These are phyloP conservation scores for Drosophila quinaria DNA, from an alignment of 2,888 invertebrate species.

Conservation along the genomic window DNA sequence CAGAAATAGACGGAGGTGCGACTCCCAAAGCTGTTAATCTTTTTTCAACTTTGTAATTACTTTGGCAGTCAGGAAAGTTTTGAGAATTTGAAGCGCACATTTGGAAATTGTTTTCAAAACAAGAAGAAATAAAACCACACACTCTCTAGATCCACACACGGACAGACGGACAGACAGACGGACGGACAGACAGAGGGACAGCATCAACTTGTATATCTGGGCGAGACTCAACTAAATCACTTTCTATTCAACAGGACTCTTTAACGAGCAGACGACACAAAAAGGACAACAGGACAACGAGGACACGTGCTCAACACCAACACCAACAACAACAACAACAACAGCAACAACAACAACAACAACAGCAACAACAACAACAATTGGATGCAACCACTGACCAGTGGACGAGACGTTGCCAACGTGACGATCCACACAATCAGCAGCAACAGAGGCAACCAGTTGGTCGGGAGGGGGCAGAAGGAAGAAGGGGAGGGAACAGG, in stretches of 20 bases:
- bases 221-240: slow-evolving; percentile 71
- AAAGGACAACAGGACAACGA: slow-evolving; percentile 30
- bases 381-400: slow-evolving; percentile 26
- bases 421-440: slow-evolving; percentile 43
- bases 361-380: slow-evolving; percentile 25
- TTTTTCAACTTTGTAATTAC: slow-evolving; percentile 83
- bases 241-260: slow-evolving; percentile 73
- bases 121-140: slow-evolving; percentile 47
- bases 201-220: slow-evolving; percentile 32
- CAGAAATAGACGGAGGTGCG: slow-evolving; percentile 9
- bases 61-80: slow-evolving; percentile 77
- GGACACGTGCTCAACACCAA: slow-evolving; percentile 47
- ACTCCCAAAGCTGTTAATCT: slow-evolving; percentile 78
- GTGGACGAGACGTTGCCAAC: slow-evolving; percentile 36
- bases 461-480: background rate
- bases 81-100: slow-evolving; percentile 35
- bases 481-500: background rate
- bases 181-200: background rate
- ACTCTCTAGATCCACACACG: slow-evolving; percentile 15
- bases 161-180: slow-evolving; percentile 5
- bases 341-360: slow-evolving; percentile 23
- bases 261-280: slow-evolving; percentile 30
- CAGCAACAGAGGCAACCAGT: slow-evolving; percentile 21
- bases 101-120: slow-evolving; percentile 62
- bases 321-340: slow-evolving; percentile 27